Conservation (phyloP, 2,113 vertebrate genomes). For the Ptilorrhoa leucosticta region DNA sequence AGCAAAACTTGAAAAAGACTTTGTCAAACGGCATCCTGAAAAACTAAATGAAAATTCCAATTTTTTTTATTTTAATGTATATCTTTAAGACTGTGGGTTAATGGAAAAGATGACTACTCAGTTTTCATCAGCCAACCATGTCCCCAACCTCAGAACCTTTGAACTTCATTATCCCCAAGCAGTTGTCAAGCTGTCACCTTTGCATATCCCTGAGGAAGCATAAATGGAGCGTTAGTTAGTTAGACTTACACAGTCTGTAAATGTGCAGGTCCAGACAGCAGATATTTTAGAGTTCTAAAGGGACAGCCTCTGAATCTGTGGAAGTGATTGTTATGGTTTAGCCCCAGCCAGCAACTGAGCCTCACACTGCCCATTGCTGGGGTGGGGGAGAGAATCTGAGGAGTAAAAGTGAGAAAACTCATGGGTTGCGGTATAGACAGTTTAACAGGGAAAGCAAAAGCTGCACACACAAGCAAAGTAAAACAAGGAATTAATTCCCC, state of each 20-base stretch:
- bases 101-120: background rate
- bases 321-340: background rate
- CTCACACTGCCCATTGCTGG: background rate
- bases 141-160: background rate
- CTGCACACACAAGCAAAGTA: too few relatives aligned
- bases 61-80: background rate
- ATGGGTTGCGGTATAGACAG: too few relatives aligned
- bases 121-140: background rate
- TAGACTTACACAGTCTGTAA: background rate
- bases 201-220: background rate
- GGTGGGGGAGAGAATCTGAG: too few relatives aligned
- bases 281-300: background rate
- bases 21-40: background rate
- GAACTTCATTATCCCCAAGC: background rate
- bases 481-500: background rate
- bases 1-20: background rate
- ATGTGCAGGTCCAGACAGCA: background rate
- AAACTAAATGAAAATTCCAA: background rate
- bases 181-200: slow-evolving; percentile 33
- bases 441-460: too few relatives aligned
- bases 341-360: background rate
- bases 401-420: too few relatives aligned
- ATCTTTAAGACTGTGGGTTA: background rate
- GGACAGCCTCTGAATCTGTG: background rate
- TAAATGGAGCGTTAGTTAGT: background rate